A percentile compares a stretch with the other conserved stretches of the same genome.
These are phyloP conservation scores for Euwallacea similis DNA, from an alignment of 1,140 invertebrate genomes.

Conservation along the genomic window DNA sequence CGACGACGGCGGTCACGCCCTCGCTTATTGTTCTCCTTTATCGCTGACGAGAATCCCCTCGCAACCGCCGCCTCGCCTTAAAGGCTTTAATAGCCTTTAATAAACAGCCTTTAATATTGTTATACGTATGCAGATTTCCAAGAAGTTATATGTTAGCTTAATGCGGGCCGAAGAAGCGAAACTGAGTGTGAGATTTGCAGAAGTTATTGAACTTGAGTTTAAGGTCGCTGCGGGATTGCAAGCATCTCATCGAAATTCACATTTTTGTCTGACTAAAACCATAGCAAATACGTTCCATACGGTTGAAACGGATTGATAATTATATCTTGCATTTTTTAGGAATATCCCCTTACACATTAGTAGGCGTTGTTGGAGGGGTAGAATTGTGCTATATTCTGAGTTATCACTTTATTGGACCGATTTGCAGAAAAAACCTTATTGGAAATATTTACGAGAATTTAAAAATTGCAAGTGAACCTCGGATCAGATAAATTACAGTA, in stretches of 20 bases:
- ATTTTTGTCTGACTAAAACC: too few species aligned
- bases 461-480: too few species aligned
- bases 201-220: constrained; percentile 1
- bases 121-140: constrained; percentile 15
- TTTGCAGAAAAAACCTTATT: too few species aligned
- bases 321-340: too few species aligned
- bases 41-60: constrained; percentile 14
- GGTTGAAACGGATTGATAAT: too few species aligned
- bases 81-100: constrained; percentile 15
- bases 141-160: constrained; percentile 8
- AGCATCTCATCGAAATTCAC: neutral
- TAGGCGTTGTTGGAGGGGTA: too few species aligned
- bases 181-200: neutral
- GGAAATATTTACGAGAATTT: too few species aligned
- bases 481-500: too few species aligned
- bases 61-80: neutral
- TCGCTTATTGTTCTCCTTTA: constrained; percentile 28
- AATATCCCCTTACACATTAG: too few species aligned
- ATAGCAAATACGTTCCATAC: too few species aligned
- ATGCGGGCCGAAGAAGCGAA: neutral
- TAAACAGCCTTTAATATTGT: constrained; percentile 1
- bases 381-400: too few species aligned
- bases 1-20: constrained; percentile 25
- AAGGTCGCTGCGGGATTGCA: neutral
- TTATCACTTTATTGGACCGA: too few species aligned